A percentile compares a stretch with the other conserved stretches of the same genome.
Evolutionary conservation across 2,888 invertebrate genomes (phyloP).

Genomic region (Zaprionus lineosus): DNA sequence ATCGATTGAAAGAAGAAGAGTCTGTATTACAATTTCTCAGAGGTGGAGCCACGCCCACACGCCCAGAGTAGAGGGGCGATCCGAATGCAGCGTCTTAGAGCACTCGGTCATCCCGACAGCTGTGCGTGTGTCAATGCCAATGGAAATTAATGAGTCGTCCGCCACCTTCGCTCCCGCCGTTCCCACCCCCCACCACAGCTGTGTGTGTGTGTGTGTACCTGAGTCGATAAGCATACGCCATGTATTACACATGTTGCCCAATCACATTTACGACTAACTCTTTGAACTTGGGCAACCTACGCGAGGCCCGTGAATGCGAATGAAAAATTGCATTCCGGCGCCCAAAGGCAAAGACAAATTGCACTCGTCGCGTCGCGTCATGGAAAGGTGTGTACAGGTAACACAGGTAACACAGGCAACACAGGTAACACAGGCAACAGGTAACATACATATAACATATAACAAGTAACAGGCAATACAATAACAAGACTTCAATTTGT

Average conservation of each 20-base stretch:
- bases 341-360: conserved; percentile 71
- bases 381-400: conserved; percentile 60
- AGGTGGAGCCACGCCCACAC: conserved; percentile 83
- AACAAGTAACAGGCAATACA: conserved; percentile 1
- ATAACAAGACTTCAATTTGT: conserved; percentile 1
- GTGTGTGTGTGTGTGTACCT: background rate
- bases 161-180: background rate
- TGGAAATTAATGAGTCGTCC: conserved; percentile 9
- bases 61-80: conserved; percentile 83
- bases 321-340: conserved; percentile 64
- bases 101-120: conserved; percentile 80
- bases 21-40: conserved; percentile 62
- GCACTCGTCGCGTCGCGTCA: conserved; percentile 63
- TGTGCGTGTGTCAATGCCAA: conserved; percentile 4
- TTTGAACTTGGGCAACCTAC: conserved; percentile 66
- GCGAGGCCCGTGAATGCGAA: conserved; percentile 15
- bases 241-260: conserved; percentile 50
- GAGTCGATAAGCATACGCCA: conserved; percentile 47
- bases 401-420: conserved; percentile 25
- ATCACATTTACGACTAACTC: conserved; percentile 49
- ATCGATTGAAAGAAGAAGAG: conserved; percentile 8
- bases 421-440: conserved; percentile 13
- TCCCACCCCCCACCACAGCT: background rate
- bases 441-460: too few species aligned
- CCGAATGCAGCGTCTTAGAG: conserved; percentile 83